These are phyloP conservation scores for Amblyjoppa proteus DNA, from an alignment of 2,888 invertebrate genomes.

Conservation along the genomic window DNA sequence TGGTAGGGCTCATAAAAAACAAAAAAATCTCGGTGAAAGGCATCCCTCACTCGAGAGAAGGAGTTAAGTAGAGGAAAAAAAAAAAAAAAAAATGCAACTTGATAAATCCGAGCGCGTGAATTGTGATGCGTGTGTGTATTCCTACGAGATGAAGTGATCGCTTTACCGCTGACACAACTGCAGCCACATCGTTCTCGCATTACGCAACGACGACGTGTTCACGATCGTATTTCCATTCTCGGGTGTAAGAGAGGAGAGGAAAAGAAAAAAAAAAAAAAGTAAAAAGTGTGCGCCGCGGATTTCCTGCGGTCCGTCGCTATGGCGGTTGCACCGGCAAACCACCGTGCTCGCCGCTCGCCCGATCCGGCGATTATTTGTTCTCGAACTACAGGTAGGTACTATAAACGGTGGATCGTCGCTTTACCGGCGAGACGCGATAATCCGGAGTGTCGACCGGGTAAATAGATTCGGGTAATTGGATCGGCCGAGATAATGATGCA, in stretches of 20 bases:
- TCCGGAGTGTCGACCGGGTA: slow-evolving; percentile 29
- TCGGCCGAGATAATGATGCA: slow-evolving; percentile 40
- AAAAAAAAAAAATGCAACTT: too few species aligned
- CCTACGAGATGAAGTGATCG: slow-evolving; percentile 50
- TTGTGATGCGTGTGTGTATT: neutral
- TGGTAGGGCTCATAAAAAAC: neutral
- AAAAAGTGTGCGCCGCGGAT: too few species aligned
- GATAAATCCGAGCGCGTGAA: too few species aligned
- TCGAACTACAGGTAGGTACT: neutral
- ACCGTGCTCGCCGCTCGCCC: neutral
- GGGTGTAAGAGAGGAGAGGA: too few species aligned
- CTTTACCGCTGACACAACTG: slow-evolving; percentile 26
- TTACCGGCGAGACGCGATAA: slow-evolving; percentile 22
- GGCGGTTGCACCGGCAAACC: too few species aligned
- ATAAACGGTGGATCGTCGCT: slow-evolving; percentile 36
- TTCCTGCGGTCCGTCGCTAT: too few species aligned
- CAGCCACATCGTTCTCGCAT: slow-evolving; percentile 37
- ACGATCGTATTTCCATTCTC: slow-evolving; percentile 33
- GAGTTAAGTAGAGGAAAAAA: too few species aligned
- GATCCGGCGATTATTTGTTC: slow-evolving; percentile 10
- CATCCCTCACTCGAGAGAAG: neutral
- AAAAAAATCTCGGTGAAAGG: neutral
- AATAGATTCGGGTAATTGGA: slow-evolving; percentile 54
- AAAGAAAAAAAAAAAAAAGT: too few species aligned
- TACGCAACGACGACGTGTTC: slow-evolving; percentile 42